Evolutionary conservation across 2,888 invertebrate species (phyloP), one percentile per base, ranked within the genome.

Genomic region (Volucella zonaria): DNA sequence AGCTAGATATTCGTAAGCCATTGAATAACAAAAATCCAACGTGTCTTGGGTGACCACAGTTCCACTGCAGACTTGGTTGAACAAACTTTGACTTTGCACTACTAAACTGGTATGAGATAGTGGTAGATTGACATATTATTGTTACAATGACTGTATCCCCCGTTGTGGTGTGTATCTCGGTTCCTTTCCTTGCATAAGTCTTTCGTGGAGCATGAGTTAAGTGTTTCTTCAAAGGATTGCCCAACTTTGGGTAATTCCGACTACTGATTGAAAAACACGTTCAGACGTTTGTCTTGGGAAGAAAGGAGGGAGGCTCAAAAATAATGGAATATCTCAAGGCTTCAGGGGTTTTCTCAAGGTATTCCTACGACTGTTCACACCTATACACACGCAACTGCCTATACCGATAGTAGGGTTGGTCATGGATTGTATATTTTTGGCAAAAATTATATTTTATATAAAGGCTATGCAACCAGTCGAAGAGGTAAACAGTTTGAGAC

Each of bases 381-480:
- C 1, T 31, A 31, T 45, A 52, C 31, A 59, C 15, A 31, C 6
- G 6, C 31, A 31, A 31, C 31, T 6, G 6, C 31, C 31, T 6
- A 31, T 61, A 15, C 14, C 31, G 52, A 54, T 80, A 75, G 83
- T 83, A 80, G 83, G 83, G 83, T 66, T 70, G 75, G 31, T 40
- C 31, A 49, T 71, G 45, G 23, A 23, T 62, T 47, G 23, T 66
- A 70, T 15, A 12, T 66, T 51, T 58, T 47, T 47, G 47, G 40
- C 49, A 61, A 66, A 61, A 51, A 14, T 40, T 51, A 14, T n/a
- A 31, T 88, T 89, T 90, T 89, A 88, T 90, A 90, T 90, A 90
- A 91, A 91, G 89, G 74, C 87, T 87, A 89, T 88, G 88, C 79
- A 81, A 82, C 86, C 43, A 77, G 86, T 81, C 68, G 86, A 87